phyloP scores from a whole-genome alignment of 2,888 invertebrate genomes.

The Merodon equestris region DNA sequence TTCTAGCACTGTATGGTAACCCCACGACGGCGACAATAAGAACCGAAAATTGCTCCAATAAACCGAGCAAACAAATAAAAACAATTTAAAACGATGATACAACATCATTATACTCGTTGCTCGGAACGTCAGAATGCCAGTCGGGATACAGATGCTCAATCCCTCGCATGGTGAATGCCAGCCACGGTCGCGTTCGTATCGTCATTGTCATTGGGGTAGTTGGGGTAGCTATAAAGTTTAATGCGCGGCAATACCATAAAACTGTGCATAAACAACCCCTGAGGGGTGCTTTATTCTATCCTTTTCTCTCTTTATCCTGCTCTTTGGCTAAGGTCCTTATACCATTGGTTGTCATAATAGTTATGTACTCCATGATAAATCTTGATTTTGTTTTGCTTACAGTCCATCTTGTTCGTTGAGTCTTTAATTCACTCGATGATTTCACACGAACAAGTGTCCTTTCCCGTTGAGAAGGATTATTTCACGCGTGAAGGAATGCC shows the following conservation, averaged over 20 bases:
- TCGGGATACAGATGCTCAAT: conserved; percentile 4
- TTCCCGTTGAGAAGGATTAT: conserved; percentile 6
- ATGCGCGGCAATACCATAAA: conserved; percentile 62
- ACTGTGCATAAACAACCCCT: conserved; percentile 61
- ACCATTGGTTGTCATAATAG: conserved; percentile 37
- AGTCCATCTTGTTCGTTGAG: conserved; percentile 43
- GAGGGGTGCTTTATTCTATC: conserved; percentile 18
- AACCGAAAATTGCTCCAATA: conserved; percentile 66
- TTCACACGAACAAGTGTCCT: conserved; percentile 21
- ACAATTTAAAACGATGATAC: conserved; percentile 67
- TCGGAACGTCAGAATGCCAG: conserved; percentile 22
- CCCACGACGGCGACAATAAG: conserved; percentile 26
- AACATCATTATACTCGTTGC: conserved; percentile 55
- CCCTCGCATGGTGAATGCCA: too few species aligned
- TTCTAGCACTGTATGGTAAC: conserved; percentile 9
- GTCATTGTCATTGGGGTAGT: neutral
- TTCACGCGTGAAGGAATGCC: conserved; percentile 5
- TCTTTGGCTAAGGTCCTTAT: conserved; percentile 16
- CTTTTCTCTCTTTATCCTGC: conserved; percentile 7
- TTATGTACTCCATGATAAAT: conserved; percentile 52
- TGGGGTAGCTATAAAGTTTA: conserved; percentile 53
- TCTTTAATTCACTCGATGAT: conserved; percentile 52
- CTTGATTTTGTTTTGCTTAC: conserved; percentile 32
- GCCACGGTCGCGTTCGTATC: too few species aligned
- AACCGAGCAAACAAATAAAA: conserved; percentile 65